Conservation (phyloP, 2,888 invertebrate species). For the Rotaria sp. region DNA sequence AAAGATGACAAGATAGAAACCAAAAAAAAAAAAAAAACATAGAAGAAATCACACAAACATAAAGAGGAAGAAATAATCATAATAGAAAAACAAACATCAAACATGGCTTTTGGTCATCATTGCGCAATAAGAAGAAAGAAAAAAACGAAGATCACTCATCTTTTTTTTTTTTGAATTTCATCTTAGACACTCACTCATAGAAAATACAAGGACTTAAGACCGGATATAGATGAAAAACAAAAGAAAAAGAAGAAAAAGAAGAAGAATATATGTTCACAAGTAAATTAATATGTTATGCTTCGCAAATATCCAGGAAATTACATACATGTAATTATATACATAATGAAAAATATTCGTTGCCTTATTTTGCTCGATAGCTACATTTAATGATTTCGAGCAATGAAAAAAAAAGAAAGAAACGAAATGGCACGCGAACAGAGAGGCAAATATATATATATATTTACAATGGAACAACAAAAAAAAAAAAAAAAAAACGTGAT, state of each 20-base stretch:
- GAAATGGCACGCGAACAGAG: conserved; percentile 14
- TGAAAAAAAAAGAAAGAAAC: background rate
- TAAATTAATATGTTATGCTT: background rate
- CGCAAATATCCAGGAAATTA: background rate
- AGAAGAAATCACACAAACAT: background rate
- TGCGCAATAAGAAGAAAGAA: background rate
- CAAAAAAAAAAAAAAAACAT: background rate
- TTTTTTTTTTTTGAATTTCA: background rate
- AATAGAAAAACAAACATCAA: background rate
- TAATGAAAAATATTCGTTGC: conserved; percentile 12
- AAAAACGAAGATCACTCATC: background rate
- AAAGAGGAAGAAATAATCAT: background rate
- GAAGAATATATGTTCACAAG: background rate
- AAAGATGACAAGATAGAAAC: background rate
- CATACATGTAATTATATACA: background rate
- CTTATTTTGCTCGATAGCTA: background rate
- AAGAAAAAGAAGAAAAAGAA: background rate
- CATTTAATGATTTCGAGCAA: conserved; percentile 11
- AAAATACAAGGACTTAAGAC: background rate
- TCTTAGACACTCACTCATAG: background rate
- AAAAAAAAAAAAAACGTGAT: background rate
- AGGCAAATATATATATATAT: conserved; percentile 22
- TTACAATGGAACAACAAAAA: conserved; percentile 10
- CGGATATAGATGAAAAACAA: background rate
- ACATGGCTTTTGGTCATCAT: background rate